These are phyloP conservation scores for Chanos chanos DNA, from an alignment of 2,797 vertebrate species.

Conservation along the genomic window DNA sequence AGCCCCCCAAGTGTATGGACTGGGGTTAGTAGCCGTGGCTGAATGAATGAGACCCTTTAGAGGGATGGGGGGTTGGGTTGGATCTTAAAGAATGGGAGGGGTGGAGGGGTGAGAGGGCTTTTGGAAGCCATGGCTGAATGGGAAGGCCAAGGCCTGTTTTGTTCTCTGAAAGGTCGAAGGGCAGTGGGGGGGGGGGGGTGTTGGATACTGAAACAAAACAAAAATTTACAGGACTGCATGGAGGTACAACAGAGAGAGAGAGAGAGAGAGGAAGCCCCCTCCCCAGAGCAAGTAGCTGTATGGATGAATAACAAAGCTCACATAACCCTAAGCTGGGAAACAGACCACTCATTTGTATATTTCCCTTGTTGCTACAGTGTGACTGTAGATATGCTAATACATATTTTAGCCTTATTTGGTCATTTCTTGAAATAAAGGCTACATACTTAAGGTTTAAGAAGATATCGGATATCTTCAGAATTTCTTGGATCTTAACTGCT, in stretches of 20 bases:
- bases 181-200: conserved; percentile 11
- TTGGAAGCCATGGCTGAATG: conserved; percentile 40
- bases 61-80: conserved; percentile 37
- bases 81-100: conserved; percentile 30
- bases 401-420: too few species aligned
- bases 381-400: too few species aligned
- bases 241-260: conserved; percentile 20
- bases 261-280: conserved; percentile 7
- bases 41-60: conserved; percentile 43
- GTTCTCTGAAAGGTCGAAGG: conserved; percentile 32
- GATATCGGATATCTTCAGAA: too few species aligned
- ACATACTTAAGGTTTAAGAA: too few species aligned
- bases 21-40: conserved; percentile 9
- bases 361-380: too few species aligned
- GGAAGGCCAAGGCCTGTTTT: conserved; percentile 45
- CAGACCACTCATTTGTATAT: too few species aligned
- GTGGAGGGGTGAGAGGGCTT: conserved; percentile 30
- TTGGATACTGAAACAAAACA: conserved; percentile 16
- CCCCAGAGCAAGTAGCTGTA: neutral
- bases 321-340: too few species aligned
- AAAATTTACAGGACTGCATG: conserved; percentile 19
- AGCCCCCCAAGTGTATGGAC: conserved; percentile 6
- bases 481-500: too few species aligned
- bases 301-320: too few species aligned
- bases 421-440: too few species aligned